Conservation (phyloP, 2,888 invertebrate genomes). For the Eupithecia dodoneata region DNA sequence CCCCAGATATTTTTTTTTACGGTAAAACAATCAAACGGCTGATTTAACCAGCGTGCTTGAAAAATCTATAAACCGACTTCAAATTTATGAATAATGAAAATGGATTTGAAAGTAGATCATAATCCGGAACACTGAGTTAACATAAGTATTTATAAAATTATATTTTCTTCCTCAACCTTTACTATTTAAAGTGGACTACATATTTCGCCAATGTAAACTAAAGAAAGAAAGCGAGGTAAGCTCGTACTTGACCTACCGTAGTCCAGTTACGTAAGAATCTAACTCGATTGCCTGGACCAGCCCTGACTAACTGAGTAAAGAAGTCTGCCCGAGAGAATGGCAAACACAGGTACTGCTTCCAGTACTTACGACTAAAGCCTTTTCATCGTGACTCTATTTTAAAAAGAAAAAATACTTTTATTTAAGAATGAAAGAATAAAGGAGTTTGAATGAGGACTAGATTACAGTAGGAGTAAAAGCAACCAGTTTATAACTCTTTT, state of each 20-base stretch:
- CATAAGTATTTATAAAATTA: too few relatives aligned
- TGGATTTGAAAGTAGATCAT: too few relatives aligned
- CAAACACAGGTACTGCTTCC: constrained; percentile 5
- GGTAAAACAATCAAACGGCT: too few relatives aligned
- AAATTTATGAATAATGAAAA: too few relatives aligned
- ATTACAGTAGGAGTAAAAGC: too few relatives aligned
- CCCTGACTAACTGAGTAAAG: not conserved
- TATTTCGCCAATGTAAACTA: not conserved
- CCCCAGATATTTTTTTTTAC: too few relatives aligned
- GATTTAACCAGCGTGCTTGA: too few relatives aligned
- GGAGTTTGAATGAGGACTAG: too few relatives aligned
- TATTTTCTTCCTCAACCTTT: too few relatives aligned
- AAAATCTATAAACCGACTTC: too few relatives aligned
- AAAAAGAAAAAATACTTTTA: not conserved
- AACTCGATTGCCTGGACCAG: constrained; percentile 23
- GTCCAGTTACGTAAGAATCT: constrained; percentile 9
- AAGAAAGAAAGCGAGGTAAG: not conserved
- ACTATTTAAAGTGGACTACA: not conserved
- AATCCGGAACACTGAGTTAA: too few relatives aligned
- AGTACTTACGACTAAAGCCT: not conserved
- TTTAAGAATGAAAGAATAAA: not conserved
- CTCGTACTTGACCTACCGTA: not conserved
- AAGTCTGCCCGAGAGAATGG: constrained; percentile 6
- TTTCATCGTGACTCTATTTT: not conserved
- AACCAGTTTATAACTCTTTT: too few relatives aligned